phyloP scores from a whole-genome alignment of 2,797 vertebrate genomes.

The Manis pentadactyla region DNA sequence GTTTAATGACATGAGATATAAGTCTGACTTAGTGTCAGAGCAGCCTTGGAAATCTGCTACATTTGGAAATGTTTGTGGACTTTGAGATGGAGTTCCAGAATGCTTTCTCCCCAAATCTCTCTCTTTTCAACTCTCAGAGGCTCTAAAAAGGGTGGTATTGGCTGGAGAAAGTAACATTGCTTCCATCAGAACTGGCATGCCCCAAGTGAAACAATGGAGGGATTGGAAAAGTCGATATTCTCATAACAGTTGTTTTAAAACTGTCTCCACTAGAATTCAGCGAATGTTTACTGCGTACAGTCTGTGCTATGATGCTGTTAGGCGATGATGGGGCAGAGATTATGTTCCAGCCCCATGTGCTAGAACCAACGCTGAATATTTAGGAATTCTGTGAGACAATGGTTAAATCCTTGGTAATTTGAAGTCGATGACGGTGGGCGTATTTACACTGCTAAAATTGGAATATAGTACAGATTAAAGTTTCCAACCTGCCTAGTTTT shows the following conservation, averaged over 20 bases:
- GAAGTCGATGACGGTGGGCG: not conserved
- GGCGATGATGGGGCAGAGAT: not conserved
- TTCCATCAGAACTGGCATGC: not conserved
- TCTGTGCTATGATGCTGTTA: not conserved
- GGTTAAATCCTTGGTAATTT: not conserved
- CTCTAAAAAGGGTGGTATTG: not conserved
- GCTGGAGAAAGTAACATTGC: not conserved
- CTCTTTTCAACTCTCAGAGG: not conserved
- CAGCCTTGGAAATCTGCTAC: not conserved
- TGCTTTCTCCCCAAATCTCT: not conserved
- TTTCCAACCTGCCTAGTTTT: not conserved
- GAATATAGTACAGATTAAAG: not conserved
- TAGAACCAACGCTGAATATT: not conserved
- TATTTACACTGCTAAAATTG: not conserved
- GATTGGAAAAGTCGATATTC: not conserved
- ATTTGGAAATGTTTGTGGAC: not conserved
- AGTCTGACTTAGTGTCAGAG: not conserved
- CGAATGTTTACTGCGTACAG: not conserved
- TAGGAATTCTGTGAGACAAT: not conserved
- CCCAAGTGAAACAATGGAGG: not conserved
- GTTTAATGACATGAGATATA: not conserved
- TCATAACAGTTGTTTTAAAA: not conserved
- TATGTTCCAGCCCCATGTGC: not conserved
- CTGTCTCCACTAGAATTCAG: not conserved
- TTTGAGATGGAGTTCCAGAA: not conserved